phyloP scores from a whole-genome alignment of 2,888 invertebrate species.

The Ochropleura leucogaster region DNA sequence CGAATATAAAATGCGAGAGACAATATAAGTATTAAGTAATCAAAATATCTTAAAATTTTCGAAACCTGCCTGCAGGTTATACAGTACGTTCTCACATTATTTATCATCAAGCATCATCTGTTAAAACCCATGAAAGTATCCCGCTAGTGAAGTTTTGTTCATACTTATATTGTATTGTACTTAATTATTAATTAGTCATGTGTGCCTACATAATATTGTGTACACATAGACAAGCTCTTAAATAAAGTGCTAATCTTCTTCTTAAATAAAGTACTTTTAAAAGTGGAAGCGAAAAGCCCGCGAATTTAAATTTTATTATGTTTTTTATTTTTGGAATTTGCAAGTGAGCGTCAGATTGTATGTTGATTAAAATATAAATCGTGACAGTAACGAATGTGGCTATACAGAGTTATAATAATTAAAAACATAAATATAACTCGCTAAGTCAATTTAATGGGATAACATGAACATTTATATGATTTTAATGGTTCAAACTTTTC shows the following conservation, averaged over 20 bases:
- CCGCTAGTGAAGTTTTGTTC: neutral
- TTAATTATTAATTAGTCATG: neutral
- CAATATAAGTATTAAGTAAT: too few species aligned
- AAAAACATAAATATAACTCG: too few species aligned
- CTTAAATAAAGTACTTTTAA: neutral
- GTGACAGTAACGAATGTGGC: too few species aligned
- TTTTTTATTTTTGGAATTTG: too few species aligned
- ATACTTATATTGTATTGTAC: neutral
- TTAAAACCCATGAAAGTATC: neutral
- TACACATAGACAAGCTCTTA: constrained; percentile 1
- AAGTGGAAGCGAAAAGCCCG: too few species aligned
- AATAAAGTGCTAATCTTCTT: neutral
- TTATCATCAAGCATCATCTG: neutral
- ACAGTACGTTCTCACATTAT: neutral
- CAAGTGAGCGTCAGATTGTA: too few species aligned
- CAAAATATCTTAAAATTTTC: neutral
- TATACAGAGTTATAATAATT: too few species aligned
- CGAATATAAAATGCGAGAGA: neutral
- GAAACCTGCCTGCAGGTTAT: neutral
- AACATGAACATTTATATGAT: too few species aligned
- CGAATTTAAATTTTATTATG: too few species aligned
- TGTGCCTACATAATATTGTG: neutral
- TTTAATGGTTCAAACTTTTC: too few species aligned
- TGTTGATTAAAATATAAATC: too few species aligned
- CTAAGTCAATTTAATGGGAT: too few species aligned